Evolutionary conservation across 1,140 invertebrate genomes (phyloP).

Genomic region (Conus betulinus): DNA sequence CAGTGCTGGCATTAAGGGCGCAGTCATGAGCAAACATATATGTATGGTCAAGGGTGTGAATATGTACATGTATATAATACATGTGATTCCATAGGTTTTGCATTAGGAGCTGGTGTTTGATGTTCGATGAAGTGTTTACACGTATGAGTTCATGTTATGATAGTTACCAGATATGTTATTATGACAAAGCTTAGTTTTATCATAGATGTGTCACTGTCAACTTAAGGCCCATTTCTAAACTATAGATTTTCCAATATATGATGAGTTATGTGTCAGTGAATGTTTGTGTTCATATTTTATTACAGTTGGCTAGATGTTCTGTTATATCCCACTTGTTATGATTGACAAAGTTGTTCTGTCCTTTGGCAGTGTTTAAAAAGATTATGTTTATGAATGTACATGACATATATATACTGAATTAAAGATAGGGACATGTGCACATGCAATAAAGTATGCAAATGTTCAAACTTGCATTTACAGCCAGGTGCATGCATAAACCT

Average conservation of each 20-base stretch:
- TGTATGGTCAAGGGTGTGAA: too few relatives aligned
- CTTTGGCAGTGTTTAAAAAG: neutral
- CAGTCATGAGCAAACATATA: too few relatives aligned
- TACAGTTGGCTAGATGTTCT: too few relatives aligned
- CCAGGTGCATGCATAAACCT: too few relatives aligned
- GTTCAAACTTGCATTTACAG: too few relatives aligned
- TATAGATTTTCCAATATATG: too few relatives aligned
- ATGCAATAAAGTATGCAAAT: neutral
- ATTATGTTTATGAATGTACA: neutral
- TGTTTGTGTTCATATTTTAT: neutral
- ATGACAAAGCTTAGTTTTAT: neutral
- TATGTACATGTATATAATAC: too few relatives aligned
- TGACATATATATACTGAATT: conserved; percentile 7
- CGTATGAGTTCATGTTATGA: conserved; percentile 11
- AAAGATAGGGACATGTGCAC: neutral
- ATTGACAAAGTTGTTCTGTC: neutral
- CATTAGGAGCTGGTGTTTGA: too few relatives aligned
- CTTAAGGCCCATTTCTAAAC: neutral
- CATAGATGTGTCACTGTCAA: neutral
- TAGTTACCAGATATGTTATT: neutral
- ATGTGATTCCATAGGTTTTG: too few relatives aligned
- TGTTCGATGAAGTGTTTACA: conserved; percentile 9
- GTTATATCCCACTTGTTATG: neutral
- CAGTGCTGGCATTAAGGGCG: too few relatives aligned
- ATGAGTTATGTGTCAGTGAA: neutral